Conservation (phyloP, 2,113 vertebrate species). For the Balaeniceps rex region DNA sequence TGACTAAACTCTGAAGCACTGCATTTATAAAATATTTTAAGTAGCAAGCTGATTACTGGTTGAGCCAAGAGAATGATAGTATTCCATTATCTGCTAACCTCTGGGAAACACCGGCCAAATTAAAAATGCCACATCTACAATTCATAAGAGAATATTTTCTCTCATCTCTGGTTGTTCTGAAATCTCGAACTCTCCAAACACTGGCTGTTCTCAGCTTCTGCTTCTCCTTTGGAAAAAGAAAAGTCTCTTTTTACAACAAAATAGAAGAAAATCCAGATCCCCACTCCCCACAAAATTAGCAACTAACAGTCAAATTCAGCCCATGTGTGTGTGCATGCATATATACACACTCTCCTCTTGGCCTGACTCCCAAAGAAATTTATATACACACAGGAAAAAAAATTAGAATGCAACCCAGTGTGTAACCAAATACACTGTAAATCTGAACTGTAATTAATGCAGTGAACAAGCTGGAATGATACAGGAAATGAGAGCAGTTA, state of each 20-base stretch:
- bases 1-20: neutral
- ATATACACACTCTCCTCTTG: neutral
- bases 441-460: conserved; percentile 26
- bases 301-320: neutral
- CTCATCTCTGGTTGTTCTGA: conserved; percentile 1
- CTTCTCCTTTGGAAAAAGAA: neutral
- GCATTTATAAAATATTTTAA: neutral
- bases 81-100: neutral
- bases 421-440: conserved; percentile 37
- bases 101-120: neutral
- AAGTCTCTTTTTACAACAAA: neutral
- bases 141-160: conserved; percentile 35
- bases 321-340: neutral
- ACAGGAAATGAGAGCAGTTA: conserved; percentile 36
- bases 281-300: neutral
- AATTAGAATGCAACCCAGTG: neutral
- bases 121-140: conserved; percentile 22
- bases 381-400: neutral
- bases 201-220: neutral
- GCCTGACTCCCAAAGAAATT: neutral
- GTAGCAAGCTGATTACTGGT: neutral
- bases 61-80: neutral
- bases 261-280: neutral
- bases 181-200: neutral
- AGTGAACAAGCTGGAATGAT: neutral